Evolutionary conservation across 2,113 vertebrate species (phyloP).

Genomic region (Potamarius usumacintae): DNA sequence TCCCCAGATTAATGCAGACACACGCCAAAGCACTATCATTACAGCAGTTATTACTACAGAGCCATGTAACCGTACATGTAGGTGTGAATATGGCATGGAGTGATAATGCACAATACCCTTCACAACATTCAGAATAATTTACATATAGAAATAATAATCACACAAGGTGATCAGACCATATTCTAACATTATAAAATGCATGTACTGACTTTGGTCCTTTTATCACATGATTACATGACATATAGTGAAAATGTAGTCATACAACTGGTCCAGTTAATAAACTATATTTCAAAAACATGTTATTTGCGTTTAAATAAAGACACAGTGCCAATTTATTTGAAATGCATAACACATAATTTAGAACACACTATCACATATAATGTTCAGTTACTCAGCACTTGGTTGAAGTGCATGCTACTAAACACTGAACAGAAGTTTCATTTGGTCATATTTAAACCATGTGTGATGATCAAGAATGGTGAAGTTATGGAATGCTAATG

Average conservation of each 20-base stretch:
- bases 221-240: not conserved
- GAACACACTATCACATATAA: not conserved
- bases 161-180: not conserved
- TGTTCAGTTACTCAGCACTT: not conserved
- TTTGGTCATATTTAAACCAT: not conserved
- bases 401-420: not conserved
- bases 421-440: not conserved
- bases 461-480: not conserved
- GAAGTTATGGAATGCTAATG: not conserved
- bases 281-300: not conserved
- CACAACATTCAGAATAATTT: not conserved
- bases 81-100: conserved; percentile 1
- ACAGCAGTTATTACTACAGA: conserved; percentile 20
- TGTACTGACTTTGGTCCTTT: not conserved
- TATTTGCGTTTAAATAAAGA: not conserved
- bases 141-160: not conserved
- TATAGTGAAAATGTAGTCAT: not conserved
- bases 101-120: not conserved
- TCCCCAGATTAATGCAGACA: conserved; percentile 17
- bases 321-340: not conserved
- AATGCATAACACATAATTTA: not conserved
- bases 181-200: not conserved
- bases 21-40: conserved; percentile 18
- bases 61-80: not conserved
- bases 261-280: not conserved